Conservation (phyloP, 2,888 invertebrate species). For the Cephus rjabovi region DNA sequence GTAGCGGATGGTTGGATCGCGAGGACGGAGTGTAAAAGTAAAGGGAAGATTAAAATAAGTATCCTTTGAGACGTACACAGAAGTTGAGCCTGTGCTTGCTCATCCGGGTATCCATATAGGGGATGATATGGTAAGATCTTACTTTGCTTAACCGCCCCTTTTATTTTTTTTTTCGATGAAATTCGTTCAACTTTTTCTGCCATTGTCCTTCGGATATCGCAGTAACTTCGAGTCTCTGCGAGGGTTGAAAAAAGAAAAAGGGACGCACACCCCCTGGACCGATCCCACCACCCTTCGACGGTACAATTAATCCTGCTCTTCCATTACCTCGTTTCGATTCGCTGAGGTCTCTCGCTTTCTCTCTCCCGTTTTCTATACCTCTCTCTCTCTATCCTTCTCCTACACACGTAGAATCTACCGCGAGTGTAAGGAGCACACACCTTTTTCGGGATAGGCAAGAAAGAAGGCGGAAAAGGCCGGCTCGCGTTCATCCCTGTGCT, state of each 20-base stretch:
- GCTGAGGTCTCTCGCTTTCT: conserved; percentile 19
- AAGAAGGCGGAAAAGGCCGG: not conserved
- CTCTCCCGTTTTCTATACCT: conserved; percentile 7
- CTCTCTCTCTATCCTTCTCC: conserved; percentile 32
- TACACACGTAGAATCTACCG: conserved; percentile 25
- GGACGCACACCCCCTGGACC: not conserved
- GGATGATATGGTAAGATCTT: not conserved
- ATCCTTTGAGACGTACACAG: not conserved
- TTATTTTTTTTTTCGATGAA: not conserved
- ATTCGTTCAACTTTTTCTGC: not conserved
- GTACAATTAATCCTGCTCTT: conserved; percentile 8
- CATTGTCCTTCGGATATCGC: not conserved
- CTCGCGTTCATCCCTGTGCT: not conserved
- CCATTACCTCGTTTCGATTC: conserved; percentile 6
- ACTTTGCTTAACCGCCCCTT: not conserved
- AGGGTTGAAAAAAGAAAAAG: not conserved
- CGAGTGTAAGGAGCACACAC: not conserved
- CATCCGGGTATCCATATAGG: not conserved
- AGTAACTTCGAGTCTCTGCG: not conserved
- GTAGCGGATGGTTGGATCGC: not conserved
- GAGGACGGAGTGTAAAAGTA: not conserved
- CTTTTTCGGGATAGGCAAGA: not conserved
- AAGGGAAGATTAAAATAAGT: not conserved
- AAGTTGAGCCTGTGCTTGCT: not conserved
- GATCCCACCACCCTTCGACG: not conserved